Base-by-base conservation (phyloP, 2,113 vertebrate species). In the Pelmatolapia mariae region DNA sequence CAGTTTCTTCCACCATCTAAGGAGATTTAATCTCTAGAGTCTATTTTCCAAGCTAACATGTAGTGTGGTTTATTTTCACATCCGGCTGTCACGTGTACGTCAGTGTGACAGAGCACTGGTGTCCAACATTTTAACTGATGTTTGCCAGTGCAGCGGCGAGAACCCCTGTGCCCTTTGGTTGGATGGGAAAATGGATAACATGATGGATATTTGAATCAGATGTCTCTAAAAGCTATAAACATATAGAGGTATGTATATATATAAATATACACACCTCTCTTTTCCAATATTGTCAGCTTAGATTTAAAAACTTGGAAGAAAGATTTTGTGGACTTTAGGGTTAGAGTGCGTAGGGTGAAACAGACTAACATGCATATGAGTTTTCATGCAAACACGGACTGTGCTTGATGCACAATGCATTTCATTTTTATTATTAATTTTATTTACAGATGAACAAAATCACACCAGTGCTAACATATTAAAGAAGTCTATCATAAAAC, bases 261-360 rank as follows among this genome's bases (percentile, higher is more conserved):
- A 63, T 36, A 19, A 3, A 38, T 22, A 10, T 16, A 29, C 0
- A 4, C 22, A 7, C 6, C 22, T 26, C 22, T 45, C 22, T 1
- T 45, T 73, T 45, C 13, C 22, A 43, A 26, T 43, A 73, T 45
- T 45, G 38, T 73, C 68, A 26, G 13, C 13, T 73, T 45, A 45
- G 40, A 47, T 26, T 47, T 10, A 71, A 71, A 68, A 68, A 68
- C 10, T 38, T 22, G 33, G 9, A 19, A 61, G 29, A 61, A 10
- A 38, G 0, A 13, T 2, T 38, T 13, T 66, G 4, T 66, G 61
- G 0, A 66, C 10, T 12, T n/a, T 38, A 66, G 33, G 1, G 31
- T 66, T 66, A 66, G 33, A 36, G 4, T 38, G 18, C 0, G 1
- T 13, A 38, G 33, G 33, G n/a, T 0, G 11, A 38, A 66, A 66